Evolutionary conservation across 1,140 invertebrate species (phyloP).

Genomic region (Eufriesea mexicana): DNA sequence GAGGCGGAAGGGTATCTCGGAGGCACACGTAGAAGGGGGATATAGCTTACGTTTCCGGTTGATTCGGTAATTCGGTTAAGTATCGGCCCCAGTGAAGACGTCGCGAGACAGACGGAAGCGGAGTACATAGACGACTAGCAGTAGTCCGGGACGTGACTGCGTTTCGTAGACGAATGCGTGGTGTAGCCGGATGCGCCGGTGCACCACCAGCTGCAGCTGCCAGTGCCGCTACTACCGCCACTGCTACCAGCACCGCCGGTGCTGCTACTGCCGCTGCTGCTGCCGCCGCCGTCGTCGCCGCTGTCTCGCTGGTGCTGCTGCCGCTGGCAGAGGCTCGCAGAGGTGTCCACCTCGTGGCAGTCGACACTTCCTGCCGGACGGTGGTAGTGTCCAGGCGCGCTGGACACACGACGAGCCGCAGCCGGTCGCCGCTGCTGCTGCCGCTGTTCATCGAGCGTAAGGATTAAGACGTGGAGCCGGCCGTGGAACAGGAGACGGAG

Average conservation of each 20-base stretch:
- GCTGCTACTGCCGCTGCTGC: slow-evolving; percentile 31
- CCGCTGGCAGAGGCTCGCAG: slow-evolving; percentile 61
- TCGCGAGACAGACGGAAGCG: neutral
- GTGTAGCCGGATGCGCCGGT: slow-evolving; percentile 60
- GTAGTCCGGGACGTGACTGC: slow-evolving; percentile 3
- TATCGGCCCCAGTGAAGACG: neutral
- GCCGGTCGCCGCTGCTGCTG: slow-evolving; percentile 46
- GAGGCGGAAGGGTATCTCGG: too few species aligned
- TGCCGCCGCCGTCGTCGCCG: slow-evolving; percentile 21
- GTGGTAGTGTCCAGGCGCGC: slow-evolving; percentile 66
- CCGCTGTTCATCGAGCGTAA: slow-evolving; percentile 32
- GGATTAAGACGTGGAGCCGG: slow-evolving; percentile 9
- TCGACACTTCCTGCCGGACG: slow-evolving; percentile 67
- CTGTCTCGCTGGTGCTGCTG: slow-evolving; percentile 27
- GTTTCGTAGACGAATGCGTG: slow-evolving; percentile 49
- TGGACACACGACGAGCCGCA: slow-evolving; percentile 54
- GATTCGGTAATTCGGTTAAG: neutral
- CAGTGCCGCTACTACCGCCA: slow-evolving; percentile 56
- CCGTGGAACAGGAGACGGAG: slow-evolving; percentile 29
- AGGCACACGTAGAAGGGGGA: too few species aligned
- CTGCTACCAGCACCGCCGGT: slow-evolving; percentile 44
- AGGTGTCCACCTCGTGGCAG: slow-evolving; percentile 67
- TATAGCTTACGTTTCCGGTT: too few species aligned
- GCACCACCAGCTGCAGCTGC: slow-evolving; percentile 65
- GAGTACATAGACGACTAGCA: neutral